Evolutionary conservation across 1,140 invertebrate genomes (phyloP).

Genomic region (Drosophila hydei): DNA sequence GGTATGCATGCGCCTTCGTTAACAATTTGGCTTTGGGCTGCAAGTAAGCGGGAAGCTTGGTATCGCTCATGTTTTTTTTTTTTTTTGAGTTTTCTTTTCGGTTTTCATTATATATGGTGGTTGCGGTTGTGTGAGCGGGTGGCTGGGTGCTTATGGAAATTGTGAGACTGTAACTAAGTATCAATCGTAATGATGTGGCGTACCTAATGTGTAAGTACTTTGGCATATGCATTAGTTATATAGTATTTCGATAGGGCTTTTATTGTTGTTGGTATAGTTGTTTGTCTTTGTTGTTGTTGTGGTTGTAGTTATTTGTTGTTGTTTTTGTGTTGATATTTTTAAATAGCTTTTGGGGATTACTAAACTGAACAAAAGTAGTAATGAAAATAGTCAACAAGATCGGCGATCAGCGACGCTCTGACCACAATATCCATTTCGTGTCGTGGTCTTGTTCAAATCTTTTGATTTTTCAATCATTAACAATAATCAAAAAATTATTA

Average conservation of each 20-base stretch:
- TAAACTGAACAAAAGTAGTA: constrained; percentile 82
- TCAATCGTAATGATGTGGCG: constrained; percentile 40
- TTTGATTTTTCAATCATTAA: constrained; percentile 46
- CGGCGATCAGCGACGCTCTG: constrained; percentile 51
- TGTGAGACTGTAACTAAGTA: constrained; percentile 32
- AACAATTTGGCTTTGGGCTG: constrained; percentile 71
- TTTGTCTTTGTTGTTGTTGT: constrained; percentile 20
- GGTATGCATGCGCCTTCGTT: constrained; percentile 13
- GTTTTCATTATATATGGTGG: background rate
- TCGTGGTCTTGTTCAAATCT: constrained; percentile 40
- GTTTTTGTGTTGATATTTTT: constrained; percentile 22
- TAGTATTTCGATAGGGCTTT: constrained; percentile 32
- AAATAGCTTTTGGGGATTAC: constrained; percentile 46
- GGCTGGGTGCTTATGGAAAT: background rate
- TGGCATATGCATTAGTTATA: constrained; percentile 42
- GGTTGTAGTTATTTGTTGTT: constrained; percentile 15
- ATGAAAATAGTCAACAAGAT: constrained; percentile 78
- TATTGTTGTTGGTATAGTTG: constrained; percentile 1
- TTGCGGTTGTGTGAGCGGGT: background rate
- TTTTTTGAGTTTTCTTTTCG: background rate
- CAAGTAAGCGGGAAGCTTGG: constrained; percentile 62
- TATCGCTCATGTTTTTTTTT: too few relatives aligned
- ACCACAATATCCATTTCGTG: constrained; percentile 54
- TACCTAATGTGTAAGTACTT: constrained; percentile 41
- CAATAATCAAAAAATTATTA: constrained; percentile 57